Conservation (phyloP, 2,797 vertebrate genomes). For the Iguana delicatissima region DNA sequence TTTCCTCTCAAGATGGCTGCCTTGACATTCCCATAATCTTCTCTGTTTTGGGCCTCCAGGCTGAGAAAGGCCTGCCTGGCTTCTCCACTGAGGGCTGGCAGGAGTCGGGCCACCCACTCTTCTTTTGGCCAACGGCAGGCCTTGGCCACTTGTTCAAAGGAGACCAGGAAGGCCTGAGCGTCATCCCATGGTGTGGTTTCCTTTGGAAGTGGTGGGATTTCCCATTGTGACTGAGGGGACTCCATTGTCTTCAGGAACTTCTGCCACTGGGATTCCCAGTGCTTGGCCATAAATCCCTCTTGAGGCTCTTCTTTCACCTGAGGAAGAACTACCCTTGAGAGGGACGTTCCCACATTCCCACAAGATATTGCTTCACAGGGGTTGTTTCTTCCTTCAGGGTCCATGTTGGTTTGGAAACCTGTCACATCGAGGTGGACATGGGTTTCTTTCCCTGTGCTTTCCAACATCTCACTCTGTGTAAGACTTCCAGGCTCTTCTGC, state of each 20-base stretch:
- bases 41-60: too few relatives aligned
- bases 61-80: too few relatives aligned
- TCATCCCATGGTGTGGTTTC: not conserved
- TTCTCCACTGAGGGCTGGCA: too few relatives aligned
- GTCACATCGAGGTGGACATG: not conserved
- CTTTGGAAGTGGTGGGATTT: accelerated
- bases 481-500: not conserved
- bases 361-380: not conserved
- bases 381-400: not conserved
- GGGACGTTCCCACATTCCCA: not conserved
- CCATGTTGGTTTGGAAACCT: not conserved
- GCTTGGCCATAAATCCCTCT: not conserved
- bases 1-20: too few relatives aligned
- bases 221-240: not conserved
- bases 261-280: not conserved
- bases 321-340: not conserved
- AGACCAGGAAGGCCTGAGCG: not conserved
- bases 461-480: not conserved
- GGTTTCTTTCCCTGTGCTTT: too few relatives aligned
- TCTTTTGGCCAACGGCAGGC: too few relatives aligned
- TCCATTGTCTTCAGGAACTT: not conserved
- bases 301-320: not conserved
- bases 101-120: too few relatives aligned
- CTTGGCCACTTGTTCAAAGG: too few relatives aligned
- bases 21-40: too few relatives aligned